These are phyloP conservation scores for Caracal caracal DNA, from an alignment of 2,113 vertebrate species.

Conservation along the genomic window DNA sequence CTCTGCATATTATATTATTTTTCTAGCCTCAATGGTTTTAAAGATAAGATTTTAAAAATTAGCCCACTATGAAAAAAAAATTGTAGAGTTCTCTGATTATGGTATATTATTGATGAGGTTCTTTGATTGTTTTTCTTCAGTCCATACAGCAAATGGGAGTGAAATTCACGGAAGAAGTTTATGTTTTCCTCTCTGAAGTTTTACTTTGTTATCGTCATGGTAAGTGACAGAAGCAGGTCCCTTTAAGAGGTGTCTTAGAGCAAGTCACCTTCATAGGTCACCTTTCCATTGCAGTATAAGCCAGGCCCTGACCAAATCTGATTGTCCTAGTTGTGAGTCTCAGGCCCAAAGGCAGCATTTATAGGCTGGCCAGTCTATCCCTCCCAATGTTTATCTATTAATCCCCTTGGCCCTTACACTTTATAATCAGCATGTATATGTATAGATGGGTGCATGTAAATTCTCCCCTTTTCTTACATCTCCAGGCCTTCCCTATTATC, in stretches of 20 bases:
- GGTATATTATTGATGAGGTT: not conserved
- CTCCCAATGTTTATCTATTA: not conserved
- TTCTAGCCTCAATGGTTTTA: constrained; percentile 40
- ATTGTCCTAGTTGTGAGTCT: not conserved
- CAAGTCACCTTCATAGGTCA: not conserved
- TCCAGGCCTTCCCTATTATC: not conserved
- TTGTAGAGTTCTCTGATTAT: not conserved
- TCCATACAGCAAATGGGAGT: not conserved
- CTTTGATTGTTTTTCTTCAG: not conserved
- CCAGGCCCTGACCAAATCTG: not conserved
- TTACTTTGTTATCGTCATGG: not conserved
- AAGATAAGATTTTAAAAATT: constrained; percentile 46
- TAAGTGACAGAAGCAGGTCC: not conserved
- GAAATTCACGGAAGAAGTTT: not conserved
- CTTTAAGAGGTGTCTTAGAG: not conserved
- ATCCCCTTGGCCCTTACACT: not conserved
- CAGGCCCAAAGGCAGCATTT: not conserved
- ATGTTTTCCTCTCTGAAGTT: not conserved
- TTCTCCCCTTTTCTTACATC: not conserved
- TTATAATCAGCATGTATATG: not conserved
- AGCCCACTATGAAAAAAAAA: not conserved
- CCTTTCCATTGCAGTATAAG: not conserved
- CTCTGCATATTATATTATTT: not conserved
- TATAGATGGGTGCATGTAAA: not conserved
- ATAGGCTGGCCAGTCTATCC: not conserved